Percentiles rank a stretch among this genome's conserved stretches.
Evolutionary conservation across 2,113 vertebrate species (phyloP).

Genomic region (Pachypanchax playfairii): DNA sequence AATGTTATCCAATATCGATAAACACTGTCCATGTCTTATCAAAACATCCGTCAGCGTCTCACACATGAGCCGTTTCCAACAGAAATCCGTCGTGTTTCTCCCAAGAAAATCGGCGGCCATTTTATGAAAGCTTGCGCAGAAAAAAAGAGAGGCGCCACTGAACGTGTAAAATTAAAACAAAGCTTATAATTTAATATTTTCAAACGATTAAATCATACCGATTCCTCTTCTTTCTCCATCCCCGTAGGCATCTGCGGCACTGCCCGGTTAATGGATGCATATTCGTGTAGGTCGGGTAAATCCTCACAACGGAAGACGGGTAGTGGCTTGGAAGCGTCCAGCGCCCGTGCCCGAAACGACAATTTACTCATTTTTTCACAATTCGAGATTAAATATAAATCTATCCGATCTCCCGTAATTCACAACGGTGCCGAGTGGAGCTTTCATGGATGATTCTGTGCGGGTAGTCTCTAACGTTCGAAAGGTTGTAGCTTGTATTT

Average conservation of each 20-base stretch:
- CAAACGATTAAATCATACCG: constrained; percentile 86
- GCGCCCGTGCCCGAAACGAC: constrained; percentile 99
- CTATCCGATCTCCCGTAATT: constrained; percentile 86
- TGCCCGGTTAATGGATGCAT: constrained; percentile 98
- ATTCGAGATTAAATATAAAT: constrained; percentile 80
- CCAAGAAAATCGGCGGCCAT: constrained; percentile 87
- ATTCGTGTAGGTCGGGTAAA: constrained; percentile 98
- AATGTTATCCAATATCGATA: constrained; percentile 9
- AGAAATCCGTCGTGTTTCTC: constrained; percentile 69
- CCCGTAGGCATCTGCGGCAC: constrained; percentile 99
- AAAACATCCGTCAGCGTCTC: background rate
- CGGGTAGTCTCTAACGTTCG: constrained; percentile 79
- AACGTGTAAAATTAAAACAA: constrained; percentile 67
- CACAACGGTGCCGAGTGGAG: constrained; percentile 86
- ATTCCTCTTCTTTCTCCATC: constrained; percentile 99
- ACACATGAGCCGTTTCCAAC: rapidly evolving
- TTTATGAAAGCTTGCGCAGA: constrained; percentile 90
- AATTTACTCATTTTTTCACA: constrained; percentile 96
- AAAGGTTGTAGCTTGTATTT: constrained; percentile 78
- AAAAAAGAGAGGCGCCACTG: constrained; percentile 77
- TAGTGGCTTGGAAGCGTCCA: constrained; percentile 98
- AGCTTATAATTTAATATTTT: constrained; percentile 55
- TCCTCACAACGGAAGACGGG: constrained; percentile 99
- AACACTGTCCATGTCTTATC: background rate
- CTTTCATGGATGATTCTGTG: constrained; percentile 92